A percentile compares a stretch with the other conserved stretches of the same genome.
phyloP scores from a whole-genome alignment of 2,113 vertebrate species.

The Arizona elegans region DNA sequence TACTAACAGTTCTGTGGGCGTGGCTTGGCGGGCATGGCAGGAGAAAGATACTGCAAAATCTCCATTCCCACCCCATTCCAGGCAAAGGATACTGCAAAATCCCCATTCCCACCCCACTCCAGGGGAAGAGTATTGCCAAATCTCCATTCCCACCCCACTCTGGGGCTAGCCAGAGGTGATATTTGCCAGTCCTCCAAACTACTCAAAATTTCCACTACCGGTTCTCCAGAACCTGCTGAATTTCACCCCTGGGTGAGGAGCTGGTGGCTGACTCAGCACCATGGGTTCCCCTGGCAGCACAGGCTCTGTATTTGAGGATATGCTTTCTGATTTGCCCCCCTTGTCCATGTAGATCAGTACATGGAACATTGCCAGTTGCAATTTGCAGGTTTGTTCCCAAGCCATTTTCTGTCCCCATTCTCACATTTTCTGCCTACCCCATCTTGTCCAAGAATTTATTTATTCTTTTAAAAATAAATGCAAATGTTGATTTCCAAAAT shows the following conservation, averaged over 20 bases:
- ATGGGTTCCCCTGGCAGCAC: background rate
- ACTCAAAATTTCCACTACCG: too few relatives aligned
- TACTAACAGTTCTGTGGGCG: too few relatives aligned
- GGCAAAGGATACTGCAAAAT: too few relatives aligned
- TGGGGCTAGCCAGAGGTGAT: too few relatives aligned
- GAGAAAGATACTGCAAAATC: too few relatives aligned
- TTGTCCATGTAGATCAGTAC: background rate
- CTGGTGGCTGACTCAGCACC: background rate
- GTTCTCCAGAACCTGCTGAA: too few relatives aligned
- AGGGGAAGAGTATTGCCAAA: too few relatives aligned
- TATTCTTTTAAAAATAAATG: background rate
- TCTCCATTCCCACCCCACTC: too few relatives aligned
- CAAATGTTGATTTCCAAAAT: background rate
- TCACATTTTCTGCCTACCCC: background rate
- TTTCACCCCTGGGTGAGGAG: background rate
- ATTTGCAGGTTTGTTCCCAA: background rate
- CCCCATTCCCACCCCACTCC: too few relatives aligned
- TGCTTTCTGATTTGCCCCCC: background rate
- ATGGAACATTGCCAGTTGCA: background rate
- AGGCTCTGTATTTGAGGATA: background rate
- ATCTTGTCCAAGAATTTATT: background rate
- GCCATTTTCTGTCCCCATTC: background rate
- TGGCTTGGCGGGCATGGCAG: too few relatives aligned
- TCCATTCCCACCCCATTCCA: too few relatives aligned
- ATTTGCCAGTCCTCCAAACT: too few relatives aligned